Evolutionary conservation across 2,797 vertebrate genomes (phyloP), one percentile per base, ranked within the genome.

Genomic region (Sebastes hopkinsi): DNA sequence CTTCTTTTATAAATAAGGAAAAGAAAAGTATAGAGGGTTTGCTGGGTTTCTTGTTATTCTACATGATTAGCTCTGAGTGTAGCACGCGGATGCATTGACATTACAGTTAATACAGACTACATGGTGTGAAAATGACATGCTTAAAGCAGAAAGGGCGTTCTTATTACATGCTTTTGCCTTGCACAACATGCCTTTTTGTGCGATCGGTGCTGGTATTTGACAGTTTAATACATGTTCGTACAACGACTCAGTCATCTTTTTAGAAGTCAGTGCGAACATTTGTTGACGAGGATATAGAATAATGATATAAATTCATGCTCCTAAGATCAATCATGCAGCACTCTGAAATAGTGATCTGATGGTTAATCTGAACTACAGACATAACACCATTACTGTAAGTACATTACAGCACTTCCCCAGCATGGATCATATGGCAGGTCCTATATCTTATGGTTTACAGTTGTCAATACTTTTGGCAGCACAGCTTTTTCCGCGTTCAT

Each of bases 331-430:
- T 64, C 29, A 72, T 59, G 13, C 7, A 77, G 42, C 59, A 25
- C 66, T 82, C 8, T 8, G 4, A 16, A 65, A 72, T 69, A 76
- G 52, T 14, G 75, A 75, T 60, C 55, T 52, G 46, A 38, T 60
- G 46, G 60, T 81, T 75, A 74, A 84, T 42, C 56, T 88, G 54
- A 38, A 30, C 62, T 75, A 13, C 80, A 89, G 89, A 83, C 88
- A 77, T 65, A 85, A 86, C 78, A 79, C 77, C 76, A 86, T 91
- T 86, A 90, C 71, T 72, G 25, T 88, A 81, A 89, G 73, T 73
- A 74, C 69, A 85, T 92, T 81, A 85, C 34, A 83, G 70, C 77
- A 84, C 79, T 89, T 90, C 74, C 81, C 32, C 38, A 72, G 82
- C 38, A 61, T 16, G 76, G 83, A 83, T 92, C 75, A 72, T 56